Evolutionary conservation across 1,140 invertebrate species (phyloP).

Genomic region (Heliothis subflexa): DNA sequence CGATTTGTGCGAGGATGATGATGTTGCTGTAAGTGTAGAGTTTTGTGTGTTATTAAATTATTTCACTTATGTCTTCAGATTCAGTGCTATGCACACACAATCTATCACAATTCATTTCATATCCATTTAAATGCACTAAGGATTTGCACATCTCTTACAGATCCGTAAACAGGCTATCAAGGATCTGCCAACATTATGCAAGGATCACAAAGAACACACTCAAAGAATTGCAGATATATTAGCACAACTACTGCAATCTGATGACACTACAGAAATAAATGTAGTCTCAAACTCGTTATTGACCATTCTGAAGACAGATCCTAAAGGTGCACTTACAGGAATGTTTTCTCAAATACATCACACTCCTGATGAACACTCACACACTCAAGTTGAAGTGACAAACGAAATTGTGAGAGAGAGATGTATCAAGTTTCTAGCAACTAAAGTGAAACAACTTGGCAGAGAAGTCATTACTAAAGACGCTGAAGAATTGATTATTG

Average conservation of each 20-base stretch:
- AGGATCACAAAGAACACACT: constrained; percentile 93
- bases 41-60: not conserved
- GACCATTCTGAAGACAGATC: constrained; percentile 87
- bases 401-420: constrained; percentile 93
- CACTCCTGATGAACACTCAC: no score
- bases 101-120: no score
- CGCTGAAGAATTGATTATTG: constrained; percentile 94
- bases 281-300: constrained; percentile 91
- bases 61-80: not conserved
- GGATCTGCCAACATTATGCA: constrained; percentile 95
- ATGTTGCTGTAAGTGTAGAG: constrained; percentile 91
- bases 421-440: constrained; percentile 95
- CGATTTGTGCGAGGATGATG: constrained; percentile 98
- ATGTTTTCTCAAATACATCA: constrained; percentile 95
- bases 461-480: constrained; percentile 94
- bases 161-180: constrained; percentile 98
- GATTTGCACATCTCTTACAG: constrained; percentile 84
- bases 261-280: constrained; percentile 93
- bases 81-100: no score
- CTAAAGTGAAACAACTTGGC: constrained; percentile 93
- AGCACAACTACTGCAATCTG: constrained; percentile 95
- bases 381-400: no score
- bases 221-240: constrained; percentile 96
- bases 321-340: constrained; percentile 91
- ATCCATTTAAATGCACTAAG: not conserved